A percentile compares a stretch with the other conserved stretches of the same genome.
Evolutionary conservation across 2,797 vertebrate species (phyloP).

Genomic region (Spea hammondii): DNA sequence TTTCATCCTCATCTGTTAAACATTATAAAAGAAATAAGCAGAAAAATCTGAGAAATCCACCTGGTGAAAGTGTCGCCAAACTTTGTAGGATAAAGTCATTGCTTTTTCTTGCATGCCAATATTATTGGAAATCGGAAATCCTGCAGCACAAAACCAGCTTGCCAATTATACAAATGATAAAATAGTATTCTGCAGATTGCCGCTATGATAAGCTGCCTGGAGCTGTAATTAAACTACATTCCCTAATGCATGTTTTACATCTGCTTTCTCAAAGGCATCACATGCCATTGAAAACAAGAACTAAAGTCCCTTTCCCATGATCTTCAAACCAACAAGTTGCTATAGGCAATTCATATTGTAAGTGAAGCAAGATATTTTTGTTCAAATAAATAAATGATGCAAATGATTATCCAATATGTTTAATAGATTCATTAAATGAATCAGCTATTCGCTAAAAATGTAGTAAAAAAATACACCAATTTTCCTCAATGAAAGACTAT

Average conservation of each 20-base stretch:
- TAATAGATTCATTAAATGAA: too few relatives aligned
- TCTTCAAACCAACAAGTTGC: constrained; percentile 1
- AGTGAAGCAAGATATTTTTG: neutral
- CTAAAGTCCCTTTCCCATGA: neutral
- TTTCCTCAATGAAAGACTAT: too few relatives aligned
- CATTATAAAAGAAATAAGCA: too few relatives aligned
- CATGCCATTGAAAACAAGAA: neutral
- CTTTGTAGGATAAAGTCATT: neutral
- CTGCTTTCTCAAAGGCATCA: constrained; percentile 6
- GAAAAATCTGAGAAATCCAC: too few relatives aligned
- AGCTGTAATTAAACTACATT: constrained; percentile 13
- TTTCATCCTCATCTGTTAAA: too few relatives aligned
- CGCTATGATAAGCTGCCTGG: constrained; percentile 5
- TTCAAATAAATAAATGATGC: too few relatives aligned
- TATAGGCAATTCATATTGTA: neutral
- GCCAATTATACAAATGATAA: constrained; percentile 13
- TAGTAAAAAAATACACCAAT: too few relatives aligned
- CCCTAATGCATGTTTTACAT: constrained; percentile 3
- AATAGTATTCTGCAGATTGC: constrained; percentile 12
- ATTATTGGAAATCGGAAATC: constrained; percentile 5
- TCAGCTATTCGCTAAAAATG: too few relatives aligned
- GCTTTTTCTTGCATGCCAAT: neutral
- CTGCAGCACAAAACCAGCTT: constrained; percentile 5
- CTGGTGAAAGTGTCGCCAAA: neutral
- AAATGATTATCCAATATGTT: too few relatives aligned